phyloP scores from a whole-genome alignment of 2,888 invertebrate genomes.

The Busseola fusca region DNA sequence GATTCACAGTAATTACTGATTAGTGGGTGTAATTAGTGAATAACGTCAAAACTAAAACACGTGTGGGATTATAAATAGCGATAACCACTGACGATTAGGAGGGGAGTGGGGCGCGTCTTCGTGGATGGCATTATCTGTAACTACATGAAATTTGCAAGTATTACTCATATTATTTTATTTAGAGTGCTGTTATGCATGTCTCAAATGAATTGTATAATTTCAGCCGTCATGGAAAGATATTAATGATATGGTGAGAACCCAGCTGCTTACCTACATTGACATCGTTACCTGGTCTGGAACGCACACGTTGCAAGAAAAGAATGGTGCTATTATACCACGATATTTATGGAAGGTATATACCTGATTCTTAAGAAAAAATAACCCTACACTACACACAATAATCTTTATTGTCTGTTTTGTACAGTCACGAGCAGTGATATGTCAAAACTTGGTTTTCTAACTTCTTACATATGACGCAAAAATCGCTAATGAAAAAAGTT shows the following conservation, averaged over 20 bases:
- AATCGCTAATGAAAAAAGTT: too few species aligned
- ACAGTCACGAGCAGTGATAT: too few species aligned
- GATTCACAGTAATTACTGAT: too few species aligned
- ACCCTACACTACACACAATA: neutral
- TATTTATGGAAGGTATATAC: conserved; percentile 66
- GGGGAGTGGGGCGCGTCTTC: too few species aligned
- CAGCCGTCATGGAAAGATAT: conserved; percentile 56
- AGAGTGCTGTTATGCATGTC: neutral
- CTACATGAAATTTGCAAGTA: neutral
- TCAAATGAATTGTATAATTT: conserved; percentile 23
- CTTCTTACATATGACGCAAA: too few species aligned
- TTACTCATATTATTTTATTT: neutral
- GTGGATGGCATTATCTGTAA: too few species aligned
- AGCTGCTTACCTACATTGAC: neutral
- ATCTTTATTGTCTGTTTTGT: neutral
- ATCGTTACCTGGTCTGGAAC: conserved; percentile 56
- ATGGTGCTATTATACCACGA: conserved; percentile 55
- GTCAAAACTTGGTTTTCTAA: too few species aligned
- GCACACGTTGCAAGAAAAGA: conserved; percentile 33
- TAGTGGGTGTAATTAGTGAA: too few species aligned
- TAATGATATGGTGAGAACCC: conserved; percentile 36
- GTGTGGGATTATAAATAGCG: too few species aligned
- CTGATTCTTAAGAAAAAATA: neutral
- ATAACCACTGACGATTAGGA: too few species aligned
- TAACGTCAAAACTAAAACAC: too few species aligned